Conservation (phyloP, 1,140 invertebrate genomes). For the Zelostemma sp. region DNA sequence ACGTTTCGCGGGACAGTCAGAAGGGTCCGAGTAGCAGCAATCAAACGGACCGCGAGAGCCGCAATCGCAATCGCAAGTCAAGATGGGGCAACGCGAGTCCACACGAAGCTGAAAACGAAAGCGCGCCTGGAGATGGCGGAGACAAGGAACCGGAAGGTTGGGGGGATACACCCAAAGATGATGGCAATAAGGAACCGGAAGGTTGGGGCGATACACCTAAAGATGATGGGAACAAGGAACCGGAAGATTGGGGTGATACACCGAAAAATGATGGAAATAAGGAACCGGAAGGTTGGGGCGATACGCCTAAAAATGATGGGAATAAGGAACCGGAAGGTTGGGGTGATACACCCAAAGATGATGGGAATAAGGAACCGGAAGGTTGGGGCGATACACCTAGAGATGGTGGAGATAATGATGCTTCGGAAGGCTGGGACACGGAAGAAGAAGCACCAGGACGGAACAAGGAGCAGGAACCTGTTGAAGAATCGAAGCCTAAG, state of each 20-base stretch:
- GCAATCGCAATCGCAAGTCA: constrained; percentile 61
- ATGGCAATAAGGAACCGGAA: too few species aligned
- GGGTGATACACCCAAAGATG: not conserved
- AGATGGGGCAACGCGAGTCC: constrained; percentile 68
- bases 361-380: not conserved
- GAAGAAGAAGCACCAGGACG: not conserved
- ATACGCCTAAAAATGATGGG: too few species aligned
- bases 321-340: too few species aligned
- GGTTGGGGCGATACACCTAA: too few species aligned
- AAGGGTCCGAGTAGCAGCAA: constrained; percentile 34
- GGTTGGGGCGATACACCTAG: not conserved
- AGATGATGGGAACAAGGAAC: too few species aligned
- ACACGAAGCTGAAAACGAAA: constrained; percentile 42
- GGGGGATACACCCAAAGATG: too few species aligned
- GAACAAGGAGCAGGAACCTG: not conserved
- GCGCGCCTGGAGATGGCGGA: constrained; percentile 17
- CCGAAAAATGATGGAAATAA: too few species aligned
- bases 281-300: too few species aligned
- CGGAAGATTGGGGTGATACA: too few species aligned
- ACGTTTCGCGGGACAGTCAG: constrained; percentile 18
- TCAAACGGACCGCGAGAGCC: constrained; percentile 52
- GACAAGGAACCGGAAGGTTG: too few species aligned
- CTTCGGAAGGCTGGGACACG: not conserved
- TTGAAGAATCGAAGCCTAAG: not conserved
- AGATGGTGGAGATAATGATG: constrained; percentile 1